A percentile compares a stretch with the other conserved stretches of the same genome.
Conservation (phyloP, 2,113 vertebrate genomes). For the Xiphorhynchus elegans region DNA sequence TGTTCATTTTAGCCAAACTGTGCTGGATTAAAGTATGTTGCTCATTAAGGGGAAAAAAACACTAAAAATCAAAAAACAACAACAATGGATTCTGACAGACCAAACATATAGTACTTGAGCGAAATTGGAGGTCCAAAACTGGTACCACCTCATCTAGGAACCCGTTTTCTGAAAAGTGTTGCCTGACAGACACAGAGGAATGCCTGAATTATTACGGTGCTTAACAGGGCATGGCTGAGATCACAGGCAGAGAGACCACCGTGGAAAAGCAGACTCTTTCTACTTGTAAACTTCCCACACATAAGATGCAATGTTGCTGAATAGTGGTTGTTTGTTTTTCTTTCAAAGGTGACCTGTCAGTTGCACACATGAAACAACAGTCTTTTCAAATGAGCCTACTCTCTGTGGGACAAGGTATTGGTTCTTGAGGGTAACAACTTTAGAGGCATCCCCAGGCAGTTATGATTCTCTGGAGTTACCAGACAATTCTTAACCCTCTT, state of each 20-base stretch:
- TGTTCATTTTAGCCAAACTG: neutral
- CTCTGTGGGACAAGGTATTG: neutral
- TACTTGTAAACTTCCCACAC: neutral
- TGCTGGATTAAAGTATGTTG: neutral
- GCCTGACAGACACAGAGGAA: neutral
- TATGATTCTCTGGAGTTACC: neutral
- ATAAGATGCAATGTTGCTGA: neutral
- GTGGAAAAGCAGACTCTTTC: neutral
- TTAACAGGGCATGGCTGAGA: neutral
- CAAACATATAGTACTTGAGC: neutral
- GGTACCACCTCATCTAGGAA: neutral
- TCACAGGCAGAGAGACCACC: neutral
- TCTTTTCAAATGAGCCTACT: neutral
- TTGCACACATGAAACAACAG: neutral
- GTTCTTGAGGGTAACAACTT: neutral
- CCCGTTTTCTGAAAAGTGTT: neutral
- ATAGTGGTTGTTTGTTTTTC: neutral
- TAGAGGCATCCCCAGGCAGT: neutral
- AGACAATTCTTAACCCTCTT: neutral
- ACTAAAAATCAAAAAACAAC: neutral
- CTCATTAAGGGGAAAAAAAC: neutral
- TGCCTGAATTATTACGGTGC: neutral
- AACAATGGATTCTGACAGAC: neutral
- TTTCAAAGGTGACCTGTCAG: neutral
- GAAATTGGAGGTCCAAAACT: neutral